Percentiles rank a stretch among this genome's conserved stretches.
Evolutionary conservation across 2,797 vertebrate genomes (phyloP).

Genomic region (Alexandromys oeconomus): DNA sequence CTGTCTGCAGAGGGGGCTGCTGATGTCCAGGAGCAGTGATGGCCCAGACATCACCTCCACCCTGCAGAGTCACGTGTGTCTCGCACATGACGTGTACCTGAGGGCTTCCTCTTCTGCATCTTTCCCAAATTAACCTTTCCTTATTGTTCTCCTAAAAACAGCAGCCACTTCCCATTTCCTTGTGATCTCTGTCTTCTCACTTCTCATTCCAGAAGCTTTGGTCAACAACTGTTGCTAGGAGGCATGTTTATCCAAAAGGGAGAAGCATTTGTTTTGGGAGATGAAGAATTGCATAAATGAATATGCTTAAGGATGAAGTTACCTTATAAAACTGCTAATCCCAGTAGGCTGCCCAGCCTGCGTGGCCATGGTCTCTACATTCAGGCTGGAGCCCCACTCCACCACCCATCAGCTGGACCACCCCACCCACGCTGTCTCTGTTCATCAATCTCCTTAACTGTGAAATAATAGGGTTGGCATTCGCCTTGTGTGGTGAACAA

Average conservation of each 20-base stretch:
- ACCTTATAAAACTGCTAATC: slow-evolving; percentile 29
- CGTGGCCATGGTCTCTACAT: not conserved
- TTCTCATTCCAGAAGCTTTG: slow-evolving; percentile 56
- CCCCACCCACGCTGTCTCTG: not conserved
- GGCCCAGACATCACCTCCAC: not conserved
- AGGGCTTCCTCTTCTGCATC: slow-evolving; percentile 47
- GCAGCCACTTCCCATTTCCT: slow-evolving; percentile 57
- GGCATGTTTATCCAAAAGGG: not conserved
- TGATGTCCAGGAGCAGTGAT: not conserved
- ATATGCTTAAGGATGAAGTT: not conserved
- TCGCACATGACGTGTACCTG: not conserved
- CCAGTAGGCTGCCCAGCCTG: not conserved
- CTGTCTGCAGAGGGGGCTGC: not conserved
- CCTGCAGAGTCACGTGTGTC: not conserved
- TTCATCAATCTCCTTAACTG: not conserved
- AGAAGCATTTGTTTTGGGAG: not conserved
- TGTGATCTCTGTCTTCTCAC: slow-evolving; percentile 37
- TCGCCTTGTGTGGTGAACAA: not conserved
- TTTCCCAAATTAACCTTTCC: slow-evolving; percentile 67
- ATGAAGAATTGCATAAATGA: not conserved
- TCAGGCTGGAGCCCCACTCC: not conserved
- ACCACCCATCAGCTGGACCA: not conserved
- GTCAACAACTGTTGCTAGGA: not conserved
- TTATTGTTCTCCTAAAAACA: slow-evolving; percentile 26
- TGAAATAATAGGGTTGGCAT: not conserved